A percentile compares a stretch with the other conserved stretches of the same genome.
Evolutionary conservation across 2,888 invertebrate genomes (phyloP).

Genomic region (Euplagia quadripunctaria): DNA sequence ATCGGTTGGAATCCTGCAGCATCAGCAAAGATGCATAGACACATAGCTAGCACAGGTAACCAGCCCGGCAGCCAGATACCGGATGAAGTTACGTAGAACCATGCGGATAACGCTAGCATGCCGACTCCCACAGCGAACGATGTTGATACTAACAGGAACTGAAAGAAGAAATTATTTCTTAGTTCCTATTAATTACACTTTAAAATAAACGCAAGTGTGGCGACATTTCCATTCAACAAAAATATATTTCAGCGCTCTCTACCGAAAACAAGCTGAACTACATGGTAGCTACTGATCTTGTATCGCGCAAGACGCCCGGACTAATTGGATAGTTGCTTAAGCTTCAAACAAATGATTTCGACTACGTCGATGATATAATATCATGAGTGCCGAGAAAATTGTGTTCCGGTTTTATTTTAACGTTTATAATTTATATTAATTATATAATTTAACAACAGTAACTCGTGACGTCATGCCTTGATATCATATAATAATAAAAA

Average conservation of each 20-base stretch:
- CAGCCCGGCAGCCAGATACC: conserved; percentile 79
- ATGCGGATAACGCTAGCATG: conserved; percentile 73
- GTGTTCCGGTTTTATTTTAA: too few relatives aligned
- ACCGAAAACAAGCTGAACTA: background rate
- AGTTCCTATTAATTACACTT: background rate
- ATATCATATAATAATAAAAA: too few relatives aligned
- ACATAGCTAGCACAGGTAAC: conserved; percentile 81
- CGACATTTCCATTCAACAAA: too few relatives aligned
- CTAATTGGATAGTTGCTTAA: too few relatives aligned
- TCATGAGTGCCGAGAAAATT: too few relatives aligned
- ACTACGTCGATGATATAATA: too few relatives aligned
- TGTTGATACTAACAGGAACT: conserved; percentile 77
- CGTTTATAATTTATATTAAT: too few relatives aligned
- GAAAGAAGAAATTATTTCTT: conserved; percentile 31
- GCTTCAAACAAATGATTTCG: too few relatives aligned
- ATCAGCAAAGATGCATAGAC: conserved; percentile 79
- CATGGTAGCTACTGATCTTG: background rate
- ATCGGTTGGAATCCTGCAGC: conserved; percentile 84
- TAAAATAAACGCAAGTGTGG: background rate
- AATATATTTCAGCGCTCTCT: background rate
- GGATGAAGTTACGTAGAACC: conserved; percentile 77
- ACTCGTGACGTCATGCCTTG: too few relatives aligned
- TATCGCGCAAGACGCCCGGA: too few relatives aligned
- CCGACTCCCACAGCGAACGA: conserved; percentile 77
- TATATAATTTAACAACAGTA: too few relatives aligned